Percentiles rank a stretch among this genome's conserved stretches.
phyloP scores from a whole-genome alignment of 1,140 invertebrate genomes.

The Eurosta solidaginis region DNA sequence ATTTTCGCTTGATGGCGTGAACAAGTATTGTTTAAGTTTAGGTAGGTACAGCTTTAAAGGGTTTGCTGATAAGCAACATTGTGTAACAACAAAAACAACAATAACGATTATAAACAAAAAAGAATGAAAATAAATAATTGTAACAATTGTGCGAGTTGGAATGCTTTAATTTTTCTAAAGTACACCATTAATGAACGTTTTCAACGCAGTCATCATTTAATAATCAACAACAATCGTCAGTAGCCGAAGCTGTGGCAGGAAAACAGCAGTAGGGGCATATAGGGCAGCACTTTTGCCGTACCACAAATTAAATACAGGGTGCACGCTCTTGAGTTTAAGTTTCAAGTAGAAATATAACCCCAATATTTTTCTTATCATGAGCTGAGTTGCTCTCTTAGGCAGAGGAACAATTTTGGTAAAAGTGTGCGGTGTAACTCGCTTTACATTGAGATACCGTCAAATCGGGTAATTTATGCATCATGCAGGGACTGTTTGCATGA shows the following conservation, averaged over 20 bases:
- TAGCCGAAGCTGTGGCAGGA: not conserved
- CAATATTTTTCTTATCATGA: no score
- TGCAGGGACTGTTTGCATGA: no score
- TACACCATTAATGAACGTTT: slow-evolving; percentile 31
- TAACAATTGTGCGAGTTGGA: slow-evolving; percentile 7
- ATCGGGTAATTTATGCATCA: no score
- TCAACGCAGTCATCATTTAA: slow-evolving; percentile 32
- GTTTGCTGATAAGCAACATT: slow-evolving; percentile 1
- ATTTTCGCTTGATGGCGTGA: not conserved
- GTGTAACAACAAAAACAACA: not conserved
- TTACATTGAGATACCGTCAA: no score
- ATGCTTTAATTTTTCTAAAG: slow-evolving; percentile 23
- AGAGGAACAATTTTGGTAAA: no score
- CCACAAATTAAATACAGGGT: not conserved
- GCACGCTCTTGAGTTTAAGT: no score
- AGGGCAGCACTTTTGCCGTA: not conserved
- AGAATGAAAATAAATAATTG: not conserved
- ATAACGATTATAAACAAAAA: not conserved
- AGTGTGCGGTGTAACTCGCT: no score
- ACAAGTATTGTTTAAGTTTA: not conserved
- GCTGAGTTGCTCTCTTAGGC: no score
- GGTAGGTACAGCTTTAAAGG: not conserved
- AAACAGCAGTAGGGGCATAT: not conserved
- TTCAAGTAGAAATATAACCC: no score
- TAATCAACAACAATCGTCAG: not conserved